Conservation (phyloP, 2,113 vertebrate species). For the Gobio gobio region DNA sequence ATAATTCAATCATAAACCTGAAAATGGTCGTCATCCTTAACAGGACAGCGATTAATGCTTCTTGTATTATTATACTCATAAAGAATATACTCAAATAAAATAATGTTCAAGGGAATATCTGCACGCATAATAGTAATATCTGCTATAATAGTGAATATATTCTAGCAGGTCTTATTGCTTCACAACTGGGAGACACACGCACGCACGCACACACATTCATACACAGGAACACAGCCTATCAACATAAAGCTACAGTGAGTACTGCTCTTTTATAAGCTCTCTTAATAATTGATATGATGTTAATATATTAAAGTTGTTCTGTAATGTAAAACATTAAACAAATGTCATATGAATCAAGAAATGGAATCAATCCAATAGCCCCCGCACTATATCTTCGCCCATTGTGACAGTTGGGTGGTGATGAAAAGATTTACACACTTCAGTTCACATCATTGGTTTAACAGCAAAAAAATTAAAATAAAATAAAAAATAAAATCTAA, state of each 20-base stretch:
- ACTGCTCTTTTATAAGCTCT: constrained; percentile 6
- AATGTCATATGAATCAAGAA: constrained; percentile 1
- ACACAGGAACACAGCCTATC: background rate
- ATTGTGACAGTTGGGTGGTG: too few relatives aligned
- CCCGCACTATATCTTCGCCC: background rate
- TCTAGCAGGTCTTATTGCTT: constrained; percentile 51
- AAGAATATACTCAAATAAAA: constrained; percentile 25
- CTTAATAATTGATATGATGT: constrained; percentile 33
- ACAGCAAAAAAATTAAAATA: background rate
- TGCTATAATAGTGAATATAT: constrained; percentile 34
- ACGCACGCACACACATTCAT: background rate
- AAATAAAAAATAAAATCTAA: background rate
- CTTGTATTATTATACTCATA: background rate
- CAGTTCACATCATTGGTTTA: background rate
- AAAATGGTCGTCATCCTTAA: background rate
- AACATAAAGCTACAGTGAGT: constrained; percentile 1
- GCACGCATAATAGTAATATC: background rate
- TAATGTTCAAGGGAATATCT: background rate
- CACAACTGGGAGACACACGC: background rate
- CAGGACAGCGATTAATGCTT: constrained; percentile 6
- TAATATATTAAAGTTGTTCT: constrained; percentile 13
- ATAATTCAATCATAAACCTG: constrained; percentile 28
- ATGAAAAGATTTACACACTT: background rate
- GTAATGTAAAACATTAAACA: constrained; percentile 1
- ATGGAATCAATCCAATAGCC: background rate